A percentile compares a stretch with the other conserved stretches of the same genome.
Conservation (phyloP, 2,888 invertebrate genomes). For the Cabera pusaria region DNA sequence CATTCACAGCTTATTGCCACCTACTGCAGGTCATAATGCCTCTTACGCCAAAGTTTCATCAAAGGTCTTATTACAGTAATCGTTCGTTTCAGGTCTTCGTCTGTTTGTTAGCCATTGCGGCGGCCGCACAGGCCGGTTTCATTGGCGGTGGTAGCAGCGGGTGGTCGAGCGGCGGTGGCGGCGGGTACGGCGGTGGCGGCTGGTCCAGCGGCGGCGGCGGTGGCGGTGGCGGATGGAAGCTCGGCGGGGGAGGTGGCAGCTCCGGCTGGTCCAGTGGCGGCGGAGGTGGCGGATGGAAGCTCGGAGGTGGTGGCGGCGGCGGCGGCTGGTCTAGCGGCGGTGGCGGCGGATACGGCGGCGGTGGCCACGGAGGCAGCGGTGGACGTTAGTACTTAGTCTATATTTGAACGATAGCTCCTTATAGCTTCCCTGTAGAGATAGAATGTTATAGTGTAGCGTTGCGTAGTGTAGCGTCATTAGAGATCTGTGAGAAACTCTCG, state of each 20-base stretch:
- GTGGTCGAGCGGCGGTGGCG: constrained; percentile 37
- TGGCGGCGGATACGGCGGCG: constrained; percentile 45
- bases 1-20: too few species aligned
- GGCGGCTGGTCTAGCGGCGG: constrained; percentile 42
- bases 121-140: constrained; percentile 63
- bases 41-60: too few species aligned
- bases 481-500: too few species aligned
- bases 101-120: constrained; percentile 68
- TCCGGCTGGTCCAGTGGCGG: constrained; percentile 43
- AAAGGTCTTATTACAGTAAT: too few species aligned
- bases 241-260: constrained; percentile 36
- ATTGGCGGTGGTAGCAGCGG: constrained; percentile 49
- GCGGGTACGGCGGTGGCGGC: constrained; percentile 26
- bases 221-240: constrained; percentile 37
- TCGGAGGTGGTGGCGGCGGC: constrained; percentile 34
- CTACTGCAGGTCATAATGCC: too few species aligned
- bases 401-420: too few species aligned
- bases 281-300: constrained; percentile 42
- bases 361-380: constrained; percentile 36
- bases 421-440: too few species aligned
- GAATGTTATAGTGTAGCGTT: too few species aligned
- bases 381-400: too few species aligned
- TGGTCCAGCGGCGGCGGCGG: constrained; percentile 36
- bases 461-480: too few species aligned
- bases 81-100: constrained; percentile 77